These are phyloP conservation scores for Sebastes hubbsi DNA, from an alignment of 2,797 vertebrate species.

Conservation along the genomic window DNA sequence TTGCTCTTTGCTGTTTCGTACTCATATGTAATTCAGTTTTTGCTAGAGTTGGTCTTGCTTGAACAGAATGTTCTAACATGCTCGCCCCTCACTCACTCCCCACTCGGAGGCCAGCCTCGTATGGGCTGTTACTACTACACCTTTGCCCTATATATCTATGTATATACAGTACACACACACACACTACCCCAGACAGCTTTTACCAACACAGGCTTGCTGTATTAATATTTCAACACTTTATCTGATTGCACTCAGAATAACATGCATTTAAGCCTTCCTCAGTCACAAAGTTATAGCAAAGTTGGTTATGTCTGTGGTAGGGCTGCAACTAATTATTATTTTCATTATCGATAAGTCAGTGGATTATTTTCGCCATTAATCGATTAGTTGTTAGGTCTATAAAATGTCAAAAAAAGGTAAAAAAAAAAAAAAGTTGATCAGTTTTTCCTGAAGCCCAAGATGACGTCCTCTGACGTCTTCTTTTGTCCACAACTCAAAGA, in stretches of 20 bases:
- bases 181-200: neutral
- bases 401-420: too few species aligned
- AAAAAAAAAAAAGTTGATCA: too few species aligned
- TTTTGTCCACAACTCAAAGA: too few species aligned
- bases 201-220: neutral
- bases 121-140: neutral
- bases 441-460: too few species aligned
- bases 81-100: slow-evolving; percentile 9
- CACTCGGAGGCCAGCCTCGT: slow-evolving; percentile 15
- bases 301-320: neutral
- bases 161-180: neutral
- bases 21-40: neutral
- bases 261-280: neutral
- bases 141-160: neutral
- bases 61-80: slow-evolving; percentile 66
- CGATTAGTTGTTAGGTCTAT: too few species aligned
- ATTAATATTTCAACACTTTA: neutral
- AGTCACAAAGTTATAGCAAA: neutral
- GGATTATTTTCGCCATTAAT: too few species aligned
- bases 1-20: neutral
- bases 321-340: too few species aligned
- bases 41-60: slow-evolving; percentile 3
- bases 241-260: neutral
- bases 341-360: too few species aligned
- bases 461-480: too few species aligned